Evolutionary conservation across 2,113 vertebrate genomes (phyloP).

Genomic region (Ameiurus melas): DNA sequence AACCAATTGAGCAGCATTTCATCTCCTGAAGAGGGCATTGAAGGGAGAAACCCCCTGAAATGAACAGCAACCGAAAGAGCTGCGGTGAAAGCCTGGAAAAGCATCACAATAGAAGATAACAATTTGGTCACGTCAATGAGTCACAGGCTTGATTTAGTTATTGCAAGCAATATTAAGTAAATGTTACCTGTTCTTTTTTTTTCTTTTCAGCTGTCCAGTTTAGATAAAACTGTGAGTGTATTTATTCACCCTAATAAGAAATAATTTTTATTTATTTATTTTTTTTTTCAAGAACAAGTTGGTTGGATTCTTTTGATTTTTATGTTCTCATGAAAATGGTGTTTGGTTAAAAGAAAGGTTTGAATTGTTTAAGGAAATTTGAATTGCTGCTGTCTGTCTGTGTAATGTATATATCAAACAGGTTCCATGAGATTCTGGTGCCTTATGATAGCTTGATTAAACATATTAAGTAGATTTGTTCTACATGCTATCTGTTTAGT

Average conservation of each 20-base stretch:
- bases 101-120: too few relatives aligned
- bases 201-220: not conserved
- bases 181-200: too few relatives aligned
- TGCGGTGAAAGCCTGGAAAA: too few relatives aligned
- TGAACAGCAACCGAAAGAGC: too few relatives aligned
- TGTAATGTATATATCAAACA: not conserved
- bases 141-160: too few relatives aligned
- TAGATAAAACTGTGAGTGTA: not conserved
- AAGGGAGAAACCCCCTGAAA: too few relatives aligned
- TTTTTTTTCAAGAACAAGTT: not conserved
- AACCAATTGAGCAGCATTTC: too few relatives aligned
- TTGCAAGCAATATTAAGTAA: too few relatives aligned
- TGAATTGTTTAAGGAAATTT: not conserved
- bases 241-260: too few relatives aligned
- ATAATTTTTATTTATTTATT: too few relatives aligned
- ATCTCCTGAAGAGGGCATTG: too few relatives aligned
- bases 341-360: not conserved
- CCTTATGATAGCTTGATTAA: not conserved
- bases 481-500: slow-evolving; percentile 9
- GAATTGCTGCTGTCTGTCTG: not conserved
- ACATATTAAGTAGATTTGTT: not conserved
- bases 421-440: slow-evolving; percentile 5
- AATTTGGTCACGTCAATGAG: too few relatives aligned
- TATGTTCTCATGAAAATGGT: not conserved
- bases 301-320: not conserved